Conservation (phyloP, 2,797 vertebrate genomes). For the Chelidonichthys spinosus region DNA sequence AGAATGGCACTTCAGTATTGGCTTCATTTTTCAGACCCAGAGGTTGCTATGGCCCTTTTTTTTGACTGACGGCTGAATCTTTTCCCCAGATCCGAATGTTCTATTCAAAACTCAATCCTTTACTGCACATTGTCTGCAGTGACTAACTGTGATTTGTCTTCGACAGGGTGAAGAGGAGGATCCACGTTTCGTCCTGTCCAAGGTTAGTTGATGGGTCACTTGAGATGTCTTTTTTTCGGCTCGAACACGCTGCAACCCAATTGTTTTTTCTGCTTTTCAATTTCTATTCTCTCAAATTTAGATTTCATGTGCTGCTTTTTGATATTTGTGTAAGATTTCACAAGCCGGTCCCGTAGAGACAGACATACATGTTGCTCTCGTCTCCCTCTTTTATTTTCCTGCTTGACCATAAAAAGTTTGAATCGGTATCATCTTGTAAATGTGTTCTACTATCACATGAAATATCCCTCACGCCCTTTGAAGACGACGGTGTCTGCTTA, state of each 20-base stretch:
- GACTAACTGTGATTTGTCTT: slow-evolving; percentile 27
- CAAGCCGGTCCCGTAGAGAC: slow-evolving; percentile 2
- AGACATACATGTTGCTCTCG: slow-evolving; percentile 5
- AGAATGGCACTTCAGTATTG: not conserved
- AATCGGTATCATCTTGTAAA: slow-evolving; percentile 23
- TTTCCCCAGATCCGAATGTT: not conserved
- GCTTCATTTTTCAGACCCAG: not conserved
- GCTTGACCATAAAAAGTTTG: slow-evolving; percentile 12
- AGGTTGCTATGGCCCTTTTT: not conserved
- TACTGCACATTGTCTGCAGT: not conserved
- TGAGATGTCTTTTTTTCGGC: not conserved
- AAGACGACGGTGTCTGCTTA: slow-evolving; percentile 22
- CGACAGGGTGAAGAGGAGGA: slow-evolving; percentile 73
- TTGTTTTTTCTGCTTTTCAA: not conserved
- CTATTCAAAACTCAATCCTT: slow-evolving; percentile 3
- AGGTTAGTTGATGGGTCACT: slow-evolving; percentile 53
- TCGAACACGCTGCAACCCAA: not conserved
- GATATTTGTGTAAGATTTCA: slow-evolving; percentile 26
- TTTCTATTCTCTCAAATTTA: not conserved
- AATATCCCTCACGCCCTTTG: slow-evolving; percentile 23
- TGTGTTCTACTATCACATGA: slow-evolving; percentile 22
- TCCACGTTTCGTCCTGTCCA: slow-evolving; percentile 46
- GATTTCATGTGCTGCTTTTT: not conserved
- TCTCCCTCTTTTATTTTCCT: slow-evolving; percentile 8
- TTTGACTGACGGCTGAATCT: slow-evolving; percentile 1